These are phyloP conservation scores for Hydrolagus colliei DNA, from an alignment of 2,797 vertebrate species.

Conservation along the genomic window DNA sequence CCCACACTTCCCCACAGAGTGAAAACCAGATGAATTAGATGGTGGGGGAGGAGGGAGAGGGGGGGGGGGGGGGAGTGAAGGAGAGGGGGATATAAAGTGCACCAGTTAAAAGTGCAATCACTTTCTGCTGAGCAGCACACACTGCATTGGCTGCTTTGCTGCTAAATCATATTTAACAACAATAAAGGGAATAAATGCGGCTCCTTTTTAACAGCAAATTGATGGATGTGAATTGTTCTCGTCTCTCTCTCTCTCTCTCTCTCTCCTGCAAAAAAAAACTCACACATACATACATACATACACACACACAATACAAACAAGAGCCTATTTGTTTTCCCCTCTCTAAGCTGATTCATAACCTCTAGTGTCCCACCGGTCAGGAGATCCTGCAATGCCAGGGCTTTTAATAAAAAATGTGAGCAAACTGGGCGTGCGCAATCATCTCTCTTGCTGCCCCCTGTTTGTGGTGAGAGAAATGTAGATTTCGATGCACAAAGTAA, in stretches of 20 bases:
- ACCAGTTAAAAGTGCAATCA: neutral
- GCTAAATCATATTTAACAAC: neutral
- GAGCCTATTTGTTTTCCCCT: too few species aligned
- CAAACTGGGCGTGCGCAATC: slow-evolving; percentile 3
- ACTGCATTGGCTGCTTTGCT: neutral
- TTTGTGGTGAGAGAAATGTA: neutral
- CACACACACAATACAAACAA: too few species aligned
- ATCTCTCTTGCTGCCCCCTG: neutral
- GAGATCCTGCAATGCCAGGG: neutral
- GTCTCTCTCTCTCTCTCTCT: too few species aligned
- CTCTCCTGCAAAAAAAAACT: neutral
- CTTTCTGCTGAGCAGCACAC: too few species aligned
- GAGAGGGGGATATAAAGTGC: neutral
- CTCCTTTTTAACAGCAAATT: too few species aligned
- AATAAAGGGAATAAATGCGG: too few species aligned
- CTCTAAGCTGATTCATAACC: neutral
- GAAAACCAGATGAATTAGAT: neutral
- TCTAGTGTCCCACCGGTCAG: neutral
- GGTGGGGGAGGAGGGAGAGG: too few species aligned
- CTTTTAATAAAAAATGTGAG: neutral
- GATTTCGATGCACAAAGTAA: neutral
- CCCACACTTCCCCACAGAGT: too few species aligned
- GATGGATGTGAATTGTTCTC: too few species aligned
- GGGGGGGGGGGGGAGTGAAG: too few species aligned
- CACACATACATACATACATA: too few species aligned